Evolutionary conservation across 1,140 invertebrate species (phyloP), one percentile per base, ranked within the genome.

Genomic region (Thaumatotibia leucotreta): DNA sequence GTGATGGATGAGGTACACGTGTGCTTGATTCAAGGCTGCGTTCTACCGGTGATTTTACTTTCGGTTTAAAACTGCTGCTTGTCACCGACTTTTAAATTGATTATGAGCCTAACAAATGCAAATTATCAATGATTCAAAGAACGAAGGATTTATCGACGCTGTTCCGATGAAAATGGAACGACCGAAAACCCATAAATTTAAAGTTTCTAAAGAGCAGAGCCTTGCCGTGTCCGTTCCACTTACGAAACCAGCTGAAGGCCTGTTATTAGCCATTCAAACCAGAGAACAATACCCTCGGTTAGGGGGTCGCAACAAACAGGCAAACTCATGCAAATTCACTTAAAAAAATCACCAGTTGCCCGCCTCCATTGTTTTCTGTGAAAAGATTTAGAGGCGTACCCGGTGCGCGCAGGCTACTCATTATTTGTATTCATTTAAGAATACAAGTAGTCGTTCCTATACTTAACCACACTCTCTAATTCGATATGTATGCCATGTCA

Each of bases 291-390:
- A 74, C 73, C 64, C 73, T 66, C 63, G 65, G 76, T 74, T 76
- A 78, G 74, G 74, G 79, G 76, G 78, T 80, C 80, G 66, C 68
- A 54, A 64, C 35, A 20, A 67, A 63, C 66, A 72, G 69, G 68
- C 69, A 74, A 66, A 73, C 74, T 80, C 80, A 80, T 84, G 82
- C 80, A 80, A 84, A 82, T 82, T 74, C 79, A 76, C 67, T 79
- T 76, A 66, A 63, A 75, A 79, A 74, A 80, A 85, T 83, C 78
- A 75, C 73, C 70, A 64, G 73, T 75, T 73, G 66, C 63, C 62
- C 22, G 67, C 52, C 54, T 22, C 76, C 68, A 83, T 85, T 83
- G 82, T 83, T 75, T 73, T 65, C 63, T 49, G 63, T 73, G 70
- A 76, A 82, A 84, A 82, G 70, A 75, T 79, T 77, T 66, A 72